These are phyloP conservation scores for Rhogogaster chlorosoma DNA, from an alignment of 2,888 invertebrate genomes.

Conservation along the genomic window DNA sequence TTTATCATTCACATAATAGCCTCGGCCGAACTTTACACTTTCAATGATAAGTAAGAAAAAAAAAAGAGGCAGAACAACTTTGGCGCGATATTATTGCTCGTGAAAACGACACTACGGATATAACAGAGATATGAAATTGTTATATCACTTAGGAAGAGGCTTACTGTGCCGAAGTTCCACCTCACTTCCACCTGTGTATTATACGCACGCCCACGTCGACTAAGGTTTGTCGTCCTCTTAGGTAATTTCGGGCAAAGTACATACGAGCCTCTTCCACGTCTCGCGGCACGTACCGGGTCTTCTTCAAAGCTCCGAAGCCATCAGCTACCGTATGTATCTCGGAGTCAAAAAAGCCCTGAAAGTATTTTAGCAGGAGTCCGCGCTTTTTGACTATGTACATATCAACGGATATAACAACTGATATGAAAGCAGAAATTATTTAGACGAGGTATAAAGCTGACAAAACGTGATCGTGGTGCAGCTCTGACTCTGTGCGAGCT, in stretches of 20 bases:
- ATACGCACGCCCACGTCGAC: background rate
- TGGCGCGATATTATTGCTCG: background rate
- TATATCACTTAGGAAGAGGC: conserved; percentile 6
- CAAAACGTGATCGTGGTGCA: background rate
- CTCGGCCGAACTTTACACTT: background rate
- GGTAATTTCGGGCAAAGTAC: conserved; percentile 29
- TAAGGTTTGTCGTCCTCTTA: background rate
- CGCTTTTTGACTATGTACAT: background rate
- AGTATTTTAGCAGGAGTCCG: background rate
- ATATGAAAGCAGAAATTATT: background rate
- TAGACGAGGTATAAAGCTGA: background rate
- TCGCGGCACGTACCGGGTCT: background rate
- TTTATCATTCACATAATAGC: too few relatives aligned
- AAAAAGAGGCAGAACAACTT: background rate
- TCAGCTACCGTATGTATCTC: background rate
- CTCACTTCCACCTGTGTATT: conserved; percentile 3
- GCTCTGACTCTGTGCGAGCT: too few relatives aligned
- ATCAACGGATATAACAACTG: background rate
- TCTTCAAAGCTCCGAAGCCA: conserved; percentile 12
- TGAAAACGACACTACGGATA: background rate
- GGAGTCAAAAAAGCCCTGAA: background rate
- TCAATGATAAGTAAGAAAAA: background rate
- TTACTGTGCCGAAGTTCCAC: background rate
- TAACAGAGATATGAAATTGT: conserved; percentile 15
- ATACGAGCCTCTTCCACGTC: conserved; percentile 16